Conservation (phyloP, 2,797 vertebrate genomes). For the Gobio occitaniae region DNA sequence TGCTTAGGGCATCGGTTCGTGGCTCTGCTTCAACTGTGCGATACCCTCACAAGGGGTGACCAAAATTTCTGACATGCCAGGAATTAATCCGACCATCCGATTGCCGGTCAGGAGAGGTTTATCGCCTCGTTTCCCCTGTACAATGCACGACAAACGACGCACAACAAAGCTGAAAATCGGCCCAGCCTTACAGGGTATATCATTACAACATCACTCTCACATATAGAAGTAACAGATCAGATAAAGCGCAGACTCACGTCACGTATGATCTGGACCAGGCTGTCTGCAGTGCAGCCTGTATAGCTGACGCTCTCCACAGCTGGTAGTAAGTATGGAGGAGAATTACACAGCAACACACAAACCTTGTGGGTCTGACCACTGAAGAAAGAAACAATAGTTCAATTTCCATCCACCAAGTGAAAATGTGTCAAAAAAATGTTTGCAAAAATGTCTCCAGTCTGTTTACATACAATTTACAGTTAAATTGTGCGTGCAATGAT, state of each 20-base stretch:
- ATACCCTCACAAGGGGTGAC: too few species aligned
- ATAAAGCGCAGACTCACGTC: conserved; percentile 78
- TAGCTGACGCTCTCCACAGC: conserved; percentile 93
- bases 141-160: too few species aligned
- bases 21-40: too few species aligned
- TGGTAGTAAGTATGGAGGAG: conserved; percentile 89
- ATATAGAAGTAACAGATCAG: background rate
- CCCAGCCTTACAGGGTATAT: background rate
- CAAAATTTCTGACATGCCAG: too few species aligned
- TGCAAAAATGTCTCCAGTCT: background rate
- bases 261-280: conserved; percentile 89
- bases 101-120: too few species aligned
- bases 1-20: too few species aligned
- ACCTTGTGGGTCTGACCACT: conserved; percentile 93
- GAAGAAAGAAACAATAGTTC: conserved; percentile 27
- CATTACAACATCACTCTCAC: background rate
- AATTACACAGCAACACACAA: conserved; percentile 92
- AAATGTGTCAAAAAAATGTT: background rate
- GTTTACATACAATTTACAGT: background rate
- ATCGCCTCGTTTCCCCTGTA: background rate
- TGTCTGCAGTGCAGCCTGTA: conserved; percentile 89
- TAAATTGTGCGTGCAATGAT: background rate
- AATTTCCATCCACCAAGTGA: background rate
- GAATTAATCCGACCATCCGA: too few species aligned
- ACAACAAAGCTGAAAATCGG: too few species aligned